Base-by-base conservation (phyloP, 2,888 invertebrate genomes). In the Eupithecia subfuscata region DNA sequence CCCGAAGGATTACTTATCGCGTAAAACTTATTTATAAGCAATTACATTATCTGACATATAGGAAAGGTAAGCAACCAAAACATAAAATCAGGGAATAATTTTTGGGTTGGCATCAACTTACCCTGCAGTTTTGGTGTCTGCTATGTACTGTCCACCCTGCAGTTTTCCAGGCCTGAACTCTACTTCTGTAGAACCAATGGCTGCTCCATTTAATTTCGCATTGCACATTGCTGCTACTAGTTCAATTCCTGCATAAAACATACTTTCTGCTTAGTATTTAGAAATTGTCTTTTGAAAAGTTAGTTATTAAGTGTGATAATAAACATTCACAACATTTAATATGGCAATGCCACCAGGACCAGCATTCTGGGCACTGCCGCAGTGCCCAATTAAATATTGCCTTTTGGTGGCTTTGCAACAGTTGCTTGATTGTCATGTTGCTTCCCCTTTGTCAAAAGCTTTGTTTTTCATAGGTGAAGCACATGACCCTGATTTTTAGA, bases 51-150 rank as follows among this genome's bases (percentile, higher is more conserved):
- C 30, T n/a, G n/a, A 52, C n/a, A 52, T 48, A 48, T 22, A 11
- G 22, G 2, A n/a, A 63, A 30, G 63, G 25, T 63, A 63, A 63
- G 63, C 16, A 30, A 2, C 14, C 9, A 34, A 25, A 12, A 64
- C 30, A 64, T 48, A 6, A 18, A 22, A 52, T n/a, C 2, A 9
- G n/a, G 11, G 3, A n/a, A 52, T 3, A 52, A 22, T 52, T 52
- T 52, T 8, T 0, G 2, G 9, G 40, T 65, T 7, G 22, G 40
- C 2, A 22, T 14, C 43, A 25, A 71, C 75, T 69, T 45, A 97
- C 96, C 98, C 99, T 40, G 99, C 98, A 65, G 98, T 99, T 82
- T 96, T 95, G 0, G 97, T 97, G 80, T 97, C 97, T 8, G 97
- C 97, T 40, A 91, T 86, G 88, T 96, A 98, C 72, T 95, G 92